Percentiles rank a stretch among this genome's conserved stretches.
phyloP scores from a whole-genome alignment of 2,113 vertebrate genomes.

The Myotis lucifugus region DNA sequence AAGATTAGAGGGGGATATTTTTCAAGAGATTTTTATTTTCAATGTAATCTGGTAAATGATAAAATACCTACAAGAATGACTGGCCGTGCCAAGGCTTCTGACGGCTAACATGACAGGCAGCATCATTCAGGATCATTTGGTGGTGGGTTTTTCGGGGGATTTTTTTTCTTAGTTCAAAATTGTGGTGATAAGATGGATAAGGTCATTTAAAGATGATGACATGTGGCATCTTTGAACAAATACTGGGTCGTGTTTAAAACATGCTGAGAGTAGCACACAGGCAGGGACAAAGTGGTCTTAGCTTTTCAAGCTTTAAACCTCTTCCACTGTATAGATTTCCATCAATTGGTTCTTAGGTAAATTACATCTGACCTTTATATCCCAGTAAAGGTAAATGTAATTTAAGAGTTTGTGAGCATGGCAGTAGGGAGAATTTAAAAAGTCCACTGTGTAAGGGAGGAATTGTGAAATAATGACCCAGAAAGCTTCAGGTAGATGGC shows the following conservation, averaged over 20 bases:
- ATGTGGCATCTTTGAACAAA: constrained; percentile 39
- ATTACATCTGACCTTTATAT: constrained; percentile 70
- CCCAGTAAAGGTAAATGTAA: constrained; percentile 48
- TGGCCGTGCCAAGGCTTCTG: background rate
- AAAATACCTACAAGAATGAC: background rate
- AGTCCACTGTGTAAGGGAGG: background rate
- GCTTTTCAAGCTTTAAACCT: constrained; percentile 33
- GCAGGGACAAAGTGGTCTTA: background rate
- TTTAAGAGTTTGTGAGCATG: constrained; percentile 27
- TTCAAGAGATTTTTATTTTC: constrained; percentile 34
- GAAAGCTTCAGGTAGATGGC: background rate
- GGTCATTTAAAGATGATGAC: constrained; percentile 43
- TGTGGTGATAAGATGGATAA: constrained; percentile 52
- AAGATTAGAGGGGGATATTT: background rate
- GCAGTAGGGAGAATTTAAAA: background rate
- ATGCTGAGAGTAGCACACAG: constrained; percentile 40
- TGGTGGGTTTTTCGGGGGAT: background rate
- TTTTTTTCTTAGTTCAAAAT: background rate
- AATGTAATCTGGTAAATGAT: constrained; percentile 49
- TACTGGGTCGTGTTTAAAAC: constrained; percentile 14
- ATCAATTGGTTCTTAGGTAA: constrained; percentile 40
- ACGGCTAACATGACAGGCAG: background rate
- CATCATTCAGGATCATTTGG: constrained; percentile 6
- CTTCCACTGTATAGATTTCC: constrained; percentile 45
- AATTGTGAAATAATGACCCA: background rate